Conservation (phyloP, 2,797 vertebrate species). For the Triplophysa yarkandensis region DNA sequence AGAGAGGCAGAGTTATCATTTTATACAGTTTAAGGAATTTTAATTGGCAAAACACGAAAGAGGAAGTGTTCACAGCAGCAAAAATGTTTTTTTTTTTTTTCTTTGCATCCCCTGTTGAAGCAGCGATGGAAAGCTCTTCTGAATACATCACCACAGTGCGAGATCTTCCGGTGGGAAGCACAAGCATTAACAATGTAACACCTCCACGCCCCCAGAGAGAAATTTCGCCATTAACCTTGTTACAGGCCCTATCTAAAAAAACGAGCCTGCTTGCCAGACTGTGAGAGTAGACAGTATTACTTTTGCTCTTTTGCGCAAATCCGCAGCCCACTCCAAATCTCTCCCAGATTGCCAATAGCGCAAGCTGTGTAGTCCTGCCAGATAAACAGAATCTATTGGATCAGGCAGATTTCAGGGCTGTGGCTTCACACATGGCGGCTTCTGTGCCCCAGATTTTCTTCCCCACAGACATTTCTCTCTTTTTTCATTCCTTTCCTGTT, state of each 20-base stretch:
- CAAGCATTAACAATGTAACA: constrained; percentile 62
- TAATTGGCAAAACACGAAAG: constrained; percentile 9
- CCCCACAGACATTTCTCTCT: constrained; percentile 44
- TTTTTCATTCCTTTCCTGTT: constrained; percentile 53
- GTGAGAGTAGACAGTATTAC: constrained; percentile 72
- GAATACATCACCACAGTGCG: constrained; percentile 51
- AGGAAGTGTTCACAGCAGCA: constrained; percentile 22
- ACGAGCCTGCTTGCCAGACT: constrained; percentile 70
- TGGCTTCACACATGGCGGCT: constrained; percentile 75
- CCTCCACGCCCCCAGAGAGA: constrained; percentile 60
- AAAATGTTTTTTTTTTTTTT: not conserved
- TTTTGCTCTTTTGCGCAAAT: constrained; percentile 73
- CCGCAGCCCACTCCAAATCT: constrained; percentile 77
- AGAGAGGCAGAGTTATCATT: constrained; percentile 25
- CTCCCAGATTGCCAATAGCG: constrained; percentile 78
- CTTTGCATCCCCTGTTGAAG: constrained; percentile 22
- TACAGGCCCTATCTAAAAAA: constrained; percentile 67
- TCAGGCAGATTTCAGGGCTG: constrained; percentile 78
- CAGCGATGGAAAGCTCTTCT: constrained; percentile 31
- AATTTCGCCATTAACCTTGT: constrained; percentile 74
- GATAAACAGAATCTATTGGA: constrained; percentile 82
- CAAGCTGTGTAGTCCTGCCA: constrained; percentile 68
- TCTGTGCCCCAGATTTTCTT: constrained; percentile 73
- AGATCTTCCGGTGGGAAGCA: constrained; percentile 51
- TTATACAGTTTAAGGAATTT: constrained; percentile 1